Base-by-base conservation (phyloP, 2,797 vertebrate genomes). In the Labroides dimidiatus region DNA sequence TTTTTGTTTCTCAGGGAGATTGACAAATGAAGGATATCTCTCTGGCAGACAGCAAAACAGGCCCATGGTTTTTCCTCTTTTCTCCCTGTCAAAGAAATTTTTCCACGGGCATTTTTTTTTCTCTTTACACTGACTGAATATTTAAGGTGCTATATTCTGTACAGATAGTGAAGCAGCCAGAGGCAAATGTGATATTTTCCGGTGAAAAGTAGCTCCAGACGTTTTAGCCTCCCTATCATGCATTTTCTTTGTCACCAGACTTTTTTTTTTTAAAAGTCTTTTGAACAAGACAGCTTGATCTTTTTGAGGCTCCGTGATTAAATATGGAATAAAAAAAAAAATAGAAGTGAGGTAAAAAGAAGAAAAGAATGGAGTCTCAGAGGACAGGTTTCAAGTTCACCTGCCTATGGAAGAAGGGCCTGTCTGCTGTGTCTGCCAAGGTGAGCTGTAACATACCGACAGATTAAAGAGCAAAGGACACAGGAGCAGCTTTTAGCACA, bases 301-400 rank as follows among this genome's bases (percentile, higher is more conserved):
- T 39, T 42, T 67, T 21, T 43, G 50, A 21, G 17, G 20, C 17
- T 48, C 2, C 65, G 56, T 50, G 60, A 63, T 59, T 53, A 61
- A 67, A 62, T 61, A 39, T 64, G 7, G 43, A 57, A 63, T 37
- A 62, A n/a, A 27, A 27, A n/a, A 27, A 27, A 64, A 62, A 27
- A 53, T 30, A 54, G 23, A 50, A 62, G 23, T 4, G 5, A 23
- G 17, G 16, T 21, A 41, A 21, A n/a, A 10, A 55, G 2, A 33
- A 45, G 4, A n/a, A n/a, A 37, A 42, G 24, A 71, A 70, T 24
- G 10, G 76, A 39, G 48, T 74, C 78, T 63, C 72, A 75, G 52
- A 73, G 62, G 69, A 70, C 60, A 10, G 37, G 24, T 72, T 78
- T 77, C 70, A 75, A 65, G 60, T 81, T 71, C 56, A 77, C 42